Conservation (phyloP, 1,140 invertebrate genomes). For the Trichonephila clavata region DNA sequence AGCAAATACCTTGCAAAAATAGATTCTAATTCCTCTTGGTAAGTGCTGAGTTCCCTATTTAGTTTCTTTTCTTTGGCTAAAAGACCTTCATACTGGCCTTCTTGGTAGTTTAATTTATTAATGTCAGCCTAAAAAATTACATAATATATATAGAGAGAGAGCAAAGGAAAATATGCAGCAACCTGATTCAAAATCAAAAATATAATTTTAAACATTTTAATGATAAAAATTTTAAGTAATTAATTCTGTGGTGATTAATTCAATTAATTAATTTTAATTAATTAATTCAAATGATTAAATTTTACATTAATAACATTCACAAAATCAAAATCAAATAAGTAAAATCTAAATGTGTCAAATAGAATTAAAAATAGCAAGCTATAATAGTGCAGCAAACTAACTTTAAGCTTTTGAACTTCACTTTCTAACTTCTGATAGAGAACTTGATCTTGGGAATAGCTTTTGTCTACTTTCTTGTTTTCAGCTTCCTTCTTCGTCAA, state of each 20-base stretch:
- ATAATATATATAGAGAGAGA: neutral
- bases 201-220: too few relatives aligned
- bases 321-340: too few relatives aligned
- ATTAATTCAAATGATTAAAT: too few relatives aligned
- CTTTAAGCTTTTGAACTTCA: slow-evolving; percentile 84
- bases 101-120: slow-evolving; percentile 85
- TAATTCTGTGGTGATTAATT: too few relatives aligned
- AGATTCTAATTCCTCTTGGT: slow-evolving; percentile 78
- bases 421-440: slow-evolving; percentile 82
- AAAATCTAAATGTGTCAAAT: too few relatives aligned
- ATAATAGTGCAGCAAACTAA: slow-evolving; percentile 75
- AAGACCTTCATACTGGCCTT: slow-evolving; percentile 52
- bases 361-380: too few relatives aligned
- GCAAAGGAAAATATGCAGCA: neutral
- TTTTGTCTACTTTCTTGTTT: slow-evolving; percentile 86
- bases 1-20: slow-evolving; percentile 53
- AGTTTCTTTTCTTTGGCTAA: slow-evolving; percentile 77
- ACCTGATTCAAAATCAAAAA: too few relatives aligned
- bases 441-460: slow-evolving; percentile 86
- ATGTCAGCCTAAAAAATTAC: slow-evolving; percentile 4
- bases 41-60: slow-evolving; percentile 84
- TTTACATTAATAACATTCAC: too few relatives aligned
- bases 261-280: too few relatives aligned
- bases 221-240: too few relatives aligned
- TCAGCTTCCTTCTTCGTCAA: slow-evolving; percentile 87